These are phyloP conservation scores for Okapia johnstoni DNA, from an alignment of 2,113 vertebrate species.

Conservation along the genomic window DNA sequence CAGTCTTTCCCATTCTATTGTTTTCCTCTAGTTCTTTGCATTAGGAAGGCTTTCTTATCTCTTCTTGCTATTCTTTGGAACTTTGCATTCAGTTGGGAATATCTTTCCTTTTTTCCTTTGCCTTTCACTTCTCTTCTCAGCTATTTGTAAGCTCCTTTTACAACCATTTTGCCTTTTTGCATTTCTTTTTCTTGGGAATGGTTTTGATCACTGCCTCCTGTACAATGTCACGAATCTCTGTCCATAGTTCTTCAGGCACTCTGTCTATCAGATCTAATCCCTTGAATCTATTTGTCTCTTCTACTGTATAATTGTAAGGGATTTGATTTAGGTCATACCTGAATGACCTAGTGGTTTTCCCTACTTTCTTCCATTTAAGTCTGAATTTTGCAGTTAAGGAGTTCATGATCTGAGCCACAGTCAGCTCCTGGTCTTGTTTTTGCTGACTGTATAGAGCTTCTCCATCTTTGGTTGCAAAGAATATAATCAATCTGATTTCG, in stretches of 20 bases:
- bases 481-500: neutral
- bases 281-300: neutral
- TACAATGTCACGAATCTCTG: neutral
- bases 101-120: neutral
- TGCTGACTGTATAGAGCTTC: neutral
- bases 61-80: neutral
- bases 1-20: neutral
- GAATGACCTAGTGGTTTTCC: neutral
- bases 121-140: neutral
- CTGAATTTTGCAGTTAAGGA: neutral
- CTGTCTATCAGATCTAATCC: neutral
- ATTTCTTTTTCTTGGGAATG: neutral
- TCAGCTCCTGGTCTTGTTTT: neutral
- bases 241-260: neutral
- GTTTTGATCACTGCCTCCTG: neutral
- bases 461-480: neutral
- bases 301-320: neutral
- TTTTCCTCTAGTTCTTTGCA: neutral
- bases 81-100: neutral
- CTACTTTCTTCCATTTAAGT: neutral
- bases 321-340: neutral
- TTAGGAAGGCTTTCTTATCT: neutral
- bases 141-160: neutral
- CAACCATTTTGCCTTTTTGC: neutral
- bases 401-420: neutral